Percentiles rank a stretch among this genome's conserved stretches.
These are phyloP conservation scores for Ectropis grisescens DNA, from an alignment of 1,140 invertebrate species.

Conservation along the genomic window DNA sequence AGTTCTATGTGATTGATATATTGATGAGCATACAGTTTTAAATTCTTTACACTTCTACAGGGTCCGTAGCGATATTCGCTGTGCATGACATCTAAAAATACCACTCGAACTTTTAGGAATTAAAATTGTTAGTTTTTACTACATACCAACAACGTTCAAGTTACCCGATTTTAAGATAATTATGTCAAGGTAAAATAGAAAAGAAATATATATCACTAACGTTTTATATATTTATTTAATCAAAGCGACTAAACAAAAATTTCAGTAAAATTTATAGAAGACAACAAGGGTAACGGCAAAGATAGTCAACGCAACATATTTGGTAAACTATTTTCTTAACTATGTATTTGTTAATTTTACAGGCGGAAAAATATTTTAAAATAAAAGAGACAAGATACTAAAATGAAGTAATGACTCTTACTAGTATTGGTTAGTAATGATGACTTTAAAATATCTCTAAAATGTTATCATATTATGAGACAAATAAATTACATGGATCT, in stretches of 20 bases:
- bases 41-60: conserved; percentile 19
- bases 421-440: not conserved
- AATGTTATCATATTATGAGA: not conserved
- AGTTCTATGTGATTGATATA: conserved; percentile 29
- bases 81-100: conserved; percentile 25
- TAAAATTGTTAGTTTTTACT: too few relatives aligned
- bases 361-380: too few relatives aligned
- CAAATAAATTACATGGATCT: conserved; percentile 13
- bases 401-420: too few relatives aligned
- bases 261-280: not conserved
- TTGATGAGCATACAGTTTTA: conserved; percentile 19
- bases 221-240: not conserved
- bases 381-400: too few relatives aligned
- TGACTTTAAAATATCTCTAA: not conserved
- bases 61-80: conserved; percentile 36
- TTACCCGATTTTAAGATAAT: not conserved
- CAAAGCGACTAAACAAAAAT: not conserved
- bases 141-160: too few relatives aligned
- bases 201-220: not conserved
- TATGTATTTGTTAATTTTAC: too few relatives aligned
- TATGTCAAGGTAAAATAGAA: not conserved
- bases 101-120: not conserved
- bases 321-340: too few relatives aligned
- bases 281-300: too few relatives aligned
- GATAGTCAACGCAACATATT: too few relatives aligned